Base-by-base conservation (phyloP, 2,888 invertebrate genomes). In the Amphipyra berbera region DNA sequence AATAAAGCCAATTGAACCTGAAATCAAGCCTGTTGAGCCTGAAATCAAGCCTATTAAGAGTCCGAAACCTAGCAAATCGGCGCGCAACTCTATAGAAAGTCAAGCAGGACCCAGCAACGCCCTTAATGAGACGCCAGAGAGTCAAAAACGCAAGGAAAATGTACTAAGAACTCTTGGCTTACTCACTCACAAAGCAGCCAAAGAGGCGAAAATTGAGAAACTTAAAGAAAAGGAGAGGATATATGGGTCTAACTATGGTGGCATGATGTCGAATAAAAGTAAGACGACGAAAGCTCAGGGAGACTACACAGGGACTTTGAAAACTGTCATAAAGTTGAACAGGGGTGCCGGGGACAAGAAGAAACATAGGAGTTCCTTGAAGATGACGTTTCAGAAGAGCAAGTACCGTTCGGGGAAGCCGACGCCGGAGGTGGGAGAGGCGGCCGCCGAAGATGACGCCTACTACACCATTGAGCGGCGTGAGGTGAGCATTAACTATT, bases 281-380 rank as follows among this genome's bases (percentile, higher is more conserved):
- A 89, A 91, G 60, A 70, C 89, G 0, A 73, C 89, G 0, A 89
- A 90, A 30, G 83, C 91, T 15, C 90, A 92, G 5, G 91, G 93
- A 14, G 96, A 96, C 78, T 97, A 97, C 82, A 97, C 97, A 2
- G 98, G 98, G 41, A 98, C 97, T 0, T 87, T 98, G 72, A 98
- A 98, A 87, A 97, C 98, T 78, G 97, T 98, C 79, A 98, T 98
- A 79, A 97, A 98, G 90, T 90, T 98, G 72, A 96, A 96, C 85
- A 95, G 96, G 0, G 88, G 96, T 0, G 90, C 90, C 0, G 80
- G 88, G 21, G 94, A 94, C 33, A 94, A 96, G 79, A 97, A 97
- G 88, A 96, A 96, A 73, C 96, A 96, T 55, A 95, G 97, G 70
- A 96, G 96, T 68, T 96, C 97, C 0, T 88, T 97, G 75, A 97